These are phyloP conservation scores for Microplitis deprimator DNA, from an alignment of 2,888 invertebrate species.

Conservation along the genomic window DNA sequence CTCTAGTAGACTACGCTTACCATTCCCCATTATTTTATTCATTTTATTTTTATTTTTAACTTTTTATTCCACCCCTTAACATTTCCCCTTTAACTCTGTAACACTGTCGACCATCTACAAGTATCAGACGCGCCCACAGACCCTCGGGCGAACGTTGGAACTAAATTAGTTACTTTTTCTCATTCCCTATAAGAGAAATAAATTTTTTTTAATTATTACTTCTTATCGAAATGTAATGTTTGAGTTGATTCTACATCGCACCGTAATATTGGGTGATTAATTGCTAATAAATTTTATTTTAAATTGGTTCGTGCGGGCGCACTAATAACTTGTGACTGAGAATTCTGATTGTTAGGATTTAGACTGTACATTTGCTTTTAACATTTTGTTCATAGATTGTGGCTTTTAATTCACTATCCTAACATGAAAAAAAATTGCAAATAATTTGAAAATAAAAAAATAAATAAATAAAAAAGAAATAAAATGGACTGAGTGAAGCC, in stretches of 20 bases:
- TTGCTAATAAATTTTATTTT: background rate
- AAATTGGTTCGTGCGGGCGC: background rate
- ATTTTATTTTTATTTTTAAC: constrained; percentile 21
- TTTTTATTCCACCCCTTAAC: constrained; percentile 30
- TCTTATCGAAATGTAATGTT: constrained; percentile 72
- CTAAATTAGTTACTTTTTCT: constrained; percentile 67
- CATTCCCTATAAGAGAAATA: constrained; percentile 65
- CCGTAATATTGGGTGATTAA: background rate
- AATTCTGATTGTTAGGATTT: too few relatives aligned
- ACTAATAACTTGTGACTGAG: too few relatives aligned
- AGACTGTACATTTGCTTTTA: too few relatives aligned
- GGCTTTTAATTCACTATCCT: too few relatives aligned
- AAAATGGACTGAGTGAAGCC: too few relatives aligned
- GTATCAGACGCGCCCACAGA: constrained; percentile 22
- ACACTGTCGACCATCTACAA: constrained; percentile 39
- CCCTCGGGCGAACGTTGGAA: constrained; percentile 55
- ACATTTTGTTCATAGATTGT: too few relatives aligned
- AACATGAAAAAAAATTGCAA: too few relatives aligned
- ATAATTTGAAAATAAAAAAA: too few relatives aligned
- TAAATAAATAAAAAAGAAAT: too few relatives aligned
- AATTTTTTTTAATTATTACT: constrained; percentile 69
- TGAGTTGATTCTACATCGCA: background rate
- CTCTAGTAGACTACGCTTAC: constrained; percentile 44
- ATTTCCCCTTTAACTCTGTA: constrained; percentile 23
- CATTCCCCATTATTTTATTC: constrained; percentile 37